Conservation (phyloP, 2,888 invertebrate species). For the Octodonta nipae region DNA sequence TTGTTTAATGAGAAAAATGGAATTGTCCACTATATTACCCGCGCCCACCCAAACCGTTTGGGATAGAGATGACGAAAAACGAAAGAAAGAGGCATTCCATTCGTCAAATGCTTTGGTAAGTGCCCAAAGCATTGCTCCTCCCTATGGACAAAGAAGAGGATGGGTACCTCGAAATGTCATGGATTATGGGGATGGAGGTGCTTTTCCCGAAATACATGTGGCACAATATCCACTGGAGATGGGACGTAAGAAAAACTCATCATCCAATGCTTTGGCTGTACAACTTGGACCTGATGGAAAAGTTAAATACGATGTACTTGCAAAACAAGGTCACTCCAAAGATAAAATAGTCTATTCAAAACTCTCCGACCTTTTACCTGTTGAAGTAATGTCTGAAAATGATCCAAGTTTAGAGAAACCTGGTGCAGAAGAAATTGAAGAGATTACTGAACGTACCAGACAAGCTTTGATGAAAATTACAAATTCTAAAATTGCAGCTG, state of each 20-base stretch:
- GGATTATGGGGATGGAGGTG: slow-evolving; percentile 83
- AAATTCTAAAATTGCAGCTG: slow-evolving; percentile 81
- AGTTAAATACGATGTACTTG: slow-evolving; percentile 72
- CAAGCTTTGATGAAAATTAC: slow-evolving; percentile 81
- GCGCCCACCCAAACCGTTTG: slow-evolving; percentile 75
- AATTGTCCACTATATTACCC: slow-evolving; percentile 58
- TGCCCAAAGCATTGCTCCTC: slow-evolving; percentile 72
- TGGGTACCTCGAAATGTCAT: slow-evolving; percentile 80
- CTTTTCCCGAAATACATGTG: slow-evolving; percentile 93
- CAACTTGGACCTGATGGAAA: slow-evolving; percentile 88
- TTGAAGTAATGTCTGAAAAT: slow-evolving; percentile 79
- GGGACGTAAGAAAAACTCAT: slow-evolving; percentile 66
- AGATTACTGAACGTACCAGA: slow-evolving; percentile 80
- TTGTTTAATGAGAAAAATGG: too few species aligned
- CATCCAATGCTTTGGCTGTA: slow-evolving; percentile 76
- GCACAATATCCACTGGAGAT: slow-evolving; percentile 92
- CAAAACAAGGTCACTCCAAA: slow-evolving; percentile 84
- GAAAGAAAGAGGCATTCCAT: slow-evolving; percentile 36
- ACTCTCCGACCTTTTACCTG: slow-evolving; percentile 79
- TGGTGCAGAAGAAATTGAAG: slow-evolving; percentile 70
- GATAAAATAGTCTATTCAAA: slow-evolving; percentile 96
- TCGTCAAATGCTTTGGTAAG: slow-evolving; percentile 48
- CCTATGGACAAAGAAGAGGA: slow-evolving; percentile 87
- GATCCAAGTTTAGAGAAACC: slow-evolving; percentile 86
- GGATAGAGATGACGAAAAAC: slow-evolving; percentile 78